A percentile compares a stretch with the other conserved stretches of the same genome.
These are phyloP conservation scores for Drosophila tanythrix DNA, from an alignment of 2,888 invertebrate genomes.

Conservation along the genomic window DNA sequence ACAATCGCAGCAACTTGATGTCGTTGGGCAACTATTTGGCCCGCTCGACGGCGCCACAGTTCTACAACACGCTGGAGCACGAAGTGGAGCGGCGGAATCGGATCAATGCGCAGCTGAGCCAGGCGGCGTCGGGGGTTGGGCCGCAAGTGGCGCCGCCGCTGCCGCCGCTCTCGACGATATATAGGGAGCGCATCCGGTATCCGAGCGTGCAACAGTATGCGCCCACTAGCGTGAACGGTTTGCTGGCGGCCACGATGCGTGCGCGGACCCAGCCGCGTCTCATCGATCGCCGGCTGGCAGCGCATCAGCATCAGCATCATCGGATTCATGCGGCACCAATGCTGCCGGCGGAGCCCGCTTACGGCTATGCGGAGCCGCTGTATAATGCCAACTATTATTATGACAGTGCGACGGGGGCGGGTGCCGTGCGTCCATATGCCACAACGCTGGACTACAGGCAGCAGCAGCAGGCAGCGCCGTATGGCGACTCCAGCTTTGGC, in stretches of 20 bases:
- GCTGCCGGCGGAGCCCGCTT: conserved; percentile 79
- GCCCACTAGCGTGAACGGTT: conserved; percentile 69
- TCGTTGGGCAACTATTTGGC: conserved; percentile 75
- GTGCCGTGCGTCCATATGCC: conserved; percentile 65
- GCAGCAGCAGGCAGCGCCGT: conserved; percentile 49
- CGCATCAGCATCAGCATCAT: conserved; percentile 74
- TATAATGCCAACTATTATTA: conserved; percentile 93
- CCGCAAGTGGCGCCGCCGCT: conserved; percentile 17
- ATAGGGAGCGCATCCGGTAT: conserved; percentile 82
- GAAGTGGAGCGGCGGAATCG: conserved; percentile 84
- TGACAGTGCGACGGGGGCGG: conserved; percentile 86
- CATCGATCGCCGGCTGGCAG: conserved; percentile 78
- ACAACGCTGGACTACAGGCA: conserved; percentile 74
- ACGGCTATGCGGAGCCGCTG: conserved; percentile 88
- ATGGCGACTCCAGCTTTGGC: conserved; percentile 90
- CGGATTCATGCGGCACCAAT: conserved; percentile 77
- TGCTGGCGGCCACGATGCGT: conserved; percentile 75
- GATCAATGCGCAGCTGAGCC: conserved; percentile 83
- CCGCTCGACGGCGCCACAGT: conserved; percentile 72
- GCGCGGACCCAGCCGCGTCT: conserved; percentile 83
- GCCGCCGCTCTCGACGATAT: conserved; percentile 82
- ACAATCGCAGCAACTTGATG: conserved; percentile 83
- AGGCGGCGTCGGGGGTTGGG: conserved; percentile 27
- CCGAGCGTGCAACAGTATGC: conserved; percentile 78
- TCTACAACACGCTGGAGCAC: conserved; percentile 82